Evolutionary conservation across 2,888 invertebrate genomes (phyloP), one percentile per base, ranked within the genome.

Genomic region (Muschampia plurimacula): DNA sequence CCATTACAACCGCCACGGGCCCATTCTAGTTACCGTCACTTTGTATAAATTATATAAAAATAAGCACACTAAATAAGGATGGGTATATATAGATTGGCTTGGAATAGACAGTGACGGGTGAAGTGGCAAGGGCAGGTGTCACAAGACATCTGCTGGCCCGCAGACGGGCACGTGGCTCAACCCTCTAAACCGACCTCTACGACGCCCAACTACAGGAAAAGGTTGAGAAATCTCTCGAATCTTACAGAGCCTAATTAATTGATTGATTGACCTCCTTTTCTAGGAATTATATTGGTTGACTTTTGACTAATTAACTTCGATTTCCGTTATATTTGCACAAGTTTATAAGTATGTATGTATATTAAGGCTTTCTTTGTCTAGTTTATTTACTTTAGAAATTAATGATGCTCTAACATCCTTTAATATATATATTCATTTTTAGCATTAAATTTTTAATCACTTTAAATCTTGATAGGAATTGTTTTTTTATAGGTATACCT

Each of bases 1-100:
- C 88, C 90, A 91, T 91, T 91, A 90, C 89, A 90, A 91, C 89
- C 85, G 90, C 89, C 88, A 84, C 86, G 84, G 89, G 89, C 86
- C 88, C 91, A 89, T 91, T 90, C 93, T 93, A 93, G 91, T 92
- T 92, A 92, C 93, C 91, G 88, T 90, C 90, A 92, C 89, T 89
- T 89, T 87, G 91, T 92, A 93, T 93, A 93, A 92, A 93, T 92
- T 94, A 92, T 91, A 92, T 92, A 91, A 93, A 92, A 94, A 92
- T 93, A 92, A 92, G 92, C 88, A 88, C 89, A 86, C 83, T 72
- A 83, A 90, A 92, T 71, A 84, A 80, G 84, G 93, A 93, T 84
- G 78, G 86, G 73, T 75, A 77, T 87, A 91, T 86, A 76, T 69
- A 80, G 80, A 81, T 81, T 81, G 76, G 80, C 82, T 74, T 81